phyloP scores from a whole-genome alignment of 2,888 invertebrate genomes.

The Helicoverpa assulta region DNA sequence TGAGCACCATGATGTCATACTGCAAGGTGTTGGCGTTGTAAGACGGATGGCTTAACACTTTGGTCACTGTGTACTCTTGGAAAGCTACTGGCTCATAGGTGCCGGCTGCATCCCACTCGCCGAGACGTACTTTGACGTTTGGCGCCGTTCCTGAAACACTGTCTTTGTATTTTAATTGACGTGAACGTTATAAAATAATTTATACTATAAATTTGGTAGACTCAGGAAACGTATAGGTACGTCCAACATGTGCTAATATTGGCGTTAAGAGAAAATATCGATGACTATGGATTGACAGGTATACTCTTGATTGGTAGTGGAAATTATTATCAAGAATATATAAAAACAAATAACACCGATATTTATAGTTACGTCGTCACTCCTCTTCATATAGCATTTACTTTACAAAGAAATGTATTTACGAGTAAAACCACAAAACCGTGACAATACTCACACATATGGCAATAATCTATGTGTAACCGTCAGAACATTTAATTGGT shows the following conservation, averaged over 20 bases:
- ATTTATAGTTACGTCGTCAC: too few species aligned
- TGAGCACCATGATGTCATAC: conserved; percentile 95
- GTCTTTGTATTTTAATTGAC: background rate
- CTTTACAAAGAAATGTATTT: too few species aligned
- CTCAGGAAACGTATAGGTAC: too few species aligned
- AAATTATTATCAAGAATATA: too few species aligned
- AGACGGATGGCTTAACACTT: conserved; percentile 91
- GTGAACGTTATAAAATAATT: background rate
- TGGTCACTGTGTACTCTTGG: conserved; percentile 90
- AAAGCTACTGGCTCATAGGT: conserved; percentile 92
- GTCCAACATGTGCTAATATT: too few species aligned
- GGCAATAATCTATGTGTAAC: conserved; percentile 93
- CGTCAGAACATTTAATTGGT: conserved; percentile 92
- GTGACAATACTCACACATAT: conserved; percentile 86
- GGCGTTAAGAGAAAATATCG: too few species aligned
- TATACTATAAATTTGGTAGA: background rate
- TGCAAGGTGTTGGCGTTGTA: conserved; percentile 93
- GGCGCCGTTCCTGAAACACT: conserved; percentile 86
- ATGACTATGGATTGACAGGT: too few species aligned
- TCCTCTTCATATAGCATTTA: too few species aligned
- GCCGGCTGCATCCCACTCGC: conserved; percentile 93
- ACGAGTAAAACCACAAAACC: background rate
- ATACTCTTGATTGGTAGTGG: too few species aligned
- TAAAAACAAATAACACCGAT: too few species aligned
- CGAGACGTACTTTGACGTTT: conserved; percentile 92